Base-by-base conservation (phyloP, 2,113 vertebrate genomes). In the Engraulis encrasicolus region DNA sequence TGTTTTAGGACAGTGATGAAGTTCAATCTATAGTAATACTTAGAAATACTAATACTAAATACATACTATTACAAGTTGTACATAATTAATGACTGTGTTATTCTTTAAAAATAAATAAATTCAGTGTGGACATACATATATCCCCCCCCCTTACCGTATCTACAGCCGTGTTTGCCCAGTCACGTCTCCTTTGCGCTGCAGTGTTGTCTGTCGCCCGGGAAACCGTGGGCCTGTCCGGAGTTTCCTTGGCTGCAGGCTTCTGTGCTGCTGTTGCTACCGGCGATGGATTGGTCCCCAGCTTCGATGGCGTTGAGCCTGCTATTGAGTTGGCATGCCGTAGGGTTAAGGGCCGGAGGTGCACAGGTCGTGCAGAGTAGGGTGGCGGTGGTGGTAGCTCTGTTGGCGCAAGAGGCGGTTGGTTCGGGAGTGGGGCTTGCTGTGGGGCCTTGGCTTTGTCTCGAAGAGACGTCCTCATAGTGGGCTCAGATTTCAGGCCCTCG, bases 401-500 rank as follows among this genome's bases (percentile, higher is more conserved):
- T n/a, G 82, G 38, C 7, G 77, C 6, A 31, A n/a, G n/a, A n/a
- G n/a, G n/a, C n/a, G 49, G 50, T 90, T 82, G 93, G 85, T 81
- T 50, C 0, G 85, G 71, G 0, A 90, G 92, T 50, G 92, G 90
- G n/a, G n/a, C n/a, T 27, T 94, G 94, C 74, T 95, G 93, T 0
- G 83, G 6, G 9, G 91, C 91, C 77, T 87, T 89, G 49, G 91
- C 92, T 79, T 95, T 97, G 81, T 96, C 95, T 36, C 91, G 91
- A 0, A 93, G 92, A n/a, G 94, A 85, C 58, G 92, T 94, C 89
- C 95, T 92, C 96, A 95, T 96, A 66, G 91, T 88, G 12, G 94
- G 95, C 23, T 92, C 80, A 0, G 88, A 15, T 23, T 17, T 23
- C 6, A 49, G 23, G 17, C 34, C 38, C 3, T 88, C 86, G 31